Evolutionary conservation across 2,797 vertebrate species (phyloP).

Genomic region (Tinamus major): DNA sequence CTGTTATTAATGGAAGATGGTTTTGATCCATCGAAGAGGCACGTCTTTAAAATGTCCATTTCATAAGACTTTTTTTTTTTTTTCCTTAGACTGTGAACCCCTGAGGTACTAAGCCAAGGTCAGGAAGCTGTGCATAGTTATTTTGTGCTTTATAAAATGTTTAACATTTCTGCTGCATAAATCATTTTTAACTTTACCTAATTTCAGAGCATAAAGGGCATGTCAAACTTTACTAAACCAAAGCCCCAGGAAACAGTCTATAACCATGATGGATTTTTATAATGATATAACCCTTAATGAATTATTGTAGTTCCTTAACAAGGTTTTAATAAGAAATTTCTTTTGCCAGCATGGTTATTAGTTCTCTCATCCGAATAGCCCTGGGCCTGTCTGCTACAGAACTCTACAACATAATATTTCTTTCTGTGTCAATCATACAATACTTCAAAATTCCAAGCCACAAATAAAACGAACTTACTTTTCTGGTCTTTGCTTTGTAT

Average conservation of each 20-base stretch:
- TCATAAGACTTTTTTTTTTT: neutral
- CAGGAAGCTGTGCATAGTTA: constrained; percentile 44
- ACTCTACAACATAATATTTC: constrained; percentile 73
- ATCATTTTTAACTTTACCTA: constrained; percentile 74
- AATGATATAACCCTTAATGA: constrained; percentile 79
- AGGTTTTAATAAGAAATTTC: constrained; percentile 77
- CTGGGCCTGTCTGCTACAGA: constrained; percentile 57
- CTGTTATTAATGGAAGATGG: constrained; percentile 24
- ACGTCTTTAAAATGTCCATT: constrained; percentile 29
- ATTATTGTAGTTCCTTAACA: constrained; percentile 76
- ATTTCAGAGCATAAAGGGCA: constrained; percentile 74
- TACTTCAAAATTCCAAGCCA: constrained; percentile 33
- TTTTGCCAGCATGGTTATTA: constrained; percentile 72
- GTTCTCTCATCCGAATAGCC: constrained; percentile 73
- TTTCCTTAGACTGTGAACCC: constrained; percentile 24
- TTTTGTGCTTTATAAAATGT: constrained; percentile 65
- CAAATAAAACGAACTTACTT: constrained; percentile 61
- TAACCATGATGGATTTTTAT: constrained; percentile 77
- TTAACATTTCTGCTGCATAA: constrained; percentile 59
- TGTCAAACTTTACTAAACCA: constrained; percentile 72
- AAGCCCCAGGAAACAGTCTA: constrained; percentile 61
- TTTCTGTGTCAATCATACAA: constrained; percentile 71
- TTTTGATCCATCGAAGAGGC: constrained; percentile 24
- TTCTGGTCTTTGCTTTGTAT: constrained; percentile 1
- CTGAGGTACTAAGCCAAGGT: constrained; percentile 32